Conservation (phyloP, 2,797 vertebrate genomes). For the Iguana delicatissima region DNA sequence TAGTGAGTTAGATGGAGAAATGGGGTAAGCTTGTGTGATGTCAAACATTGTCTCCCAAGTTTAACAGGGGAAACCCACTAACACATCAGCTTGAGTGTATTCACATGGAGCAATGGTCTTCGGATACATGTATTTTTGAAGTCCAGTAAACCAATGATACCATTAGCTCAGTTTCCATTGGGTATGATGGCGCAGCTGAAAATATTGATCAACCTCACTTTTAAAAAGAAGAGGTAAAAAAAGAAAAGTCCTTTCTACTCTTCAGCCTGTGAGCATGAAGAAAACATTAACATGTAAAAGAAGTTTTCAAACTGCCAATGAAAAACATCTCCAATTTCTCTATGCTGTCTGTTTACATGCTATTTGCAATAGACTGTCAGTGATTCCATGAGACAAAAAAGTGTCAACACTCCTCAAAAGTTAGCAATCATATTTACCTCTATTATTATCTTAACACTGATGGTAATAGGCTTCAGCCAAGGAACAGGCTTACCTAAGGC, state of each 20-base stretch:
- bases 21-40: neutral
- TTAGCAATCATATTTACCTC: neutral
- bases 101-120: conserved; percentile 1
- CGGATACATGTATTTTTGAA: neutral
- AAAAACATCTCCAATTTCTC: neutral
- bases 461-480: neutral
- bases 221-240: too few species aligned
- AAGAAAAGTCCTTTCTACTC: neutral
- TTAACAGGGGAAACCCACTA: neutral
- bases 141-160: neutral
- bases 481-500: neutral
- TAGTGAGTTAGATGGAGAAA: neutral
- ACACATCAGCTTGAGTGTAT: neutral
- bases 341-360: neutral
- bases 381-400: conserved; percentile 3
- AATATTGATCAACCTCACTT: neutral
- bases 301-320: neutral
- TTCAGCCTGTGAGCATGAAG: neutral
- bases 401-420: neutral
- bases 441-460: neutral
- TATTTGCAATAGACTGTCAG: neutral
- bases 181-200: neutral
- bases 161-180: neutral
- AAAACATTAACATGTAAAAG: neutral
- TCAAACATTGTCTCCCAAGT: neutral